A percentile compares a stretch with the other conserved stretches of the same genome.
Evolutionary conservation across 1,140 invertebrate species (phyloP).

Genomic region (Pteromalus puparum): DNA sequence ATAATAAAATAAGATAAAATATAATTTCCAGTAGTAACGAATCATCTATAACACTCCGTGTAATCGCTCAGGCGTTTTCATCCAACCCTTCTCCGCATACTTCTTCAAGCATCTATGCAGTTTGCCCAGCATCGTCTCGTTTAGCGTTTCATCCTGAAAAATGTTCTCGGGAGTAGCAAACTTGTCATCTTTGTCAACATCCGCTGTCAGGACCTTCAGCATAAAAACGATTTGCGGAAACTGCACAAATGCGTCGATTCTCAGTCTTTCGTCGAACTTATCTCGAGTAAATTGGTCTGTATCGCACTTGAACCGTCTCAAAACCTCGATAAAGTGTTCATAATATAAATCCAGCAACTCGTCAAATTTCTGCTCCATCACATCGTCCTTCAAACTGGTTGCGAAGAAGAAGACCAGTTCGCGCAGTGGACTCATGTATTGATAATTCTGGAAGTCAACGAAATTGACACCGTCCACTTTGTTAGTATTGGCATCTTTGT

Average conservation of each 20-base stretch:
- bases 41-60: too few species aligned
- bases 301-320: slow-evolving; percentile 63
- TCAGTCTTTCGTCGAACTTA: slow-evolving; percentile 57
- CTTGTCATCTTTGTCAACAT: slow-evolving; percentile 52
- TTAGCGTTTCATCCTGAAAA: slow-evolving; percentile 31
- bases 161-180: neutral
- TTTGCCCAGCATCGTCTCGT: slow-evolving; percentile 19
- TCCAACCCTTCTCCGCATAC: slow-evolving; percentile 49
- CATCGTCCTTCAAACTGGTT: slow-evolving; percentile 72
- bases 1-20: too few species aligned
- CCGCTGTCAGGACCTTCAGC: slow-evolving; percentile 64
- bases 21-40: too few species aligned
- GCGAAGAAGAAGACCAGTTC: slow-evolving; percentile 79
- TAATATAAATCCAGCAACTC: slow-evolving; percentile 76
- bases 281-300: slow-evolving; percentile 54
- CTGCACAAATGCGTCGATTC: slow-evolving; percentile 56
- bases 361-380: slow-evolving; percentile 73
- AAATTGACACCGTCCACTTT: slow-evolving; percentile 76
- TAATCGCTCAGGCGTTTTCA: neutral
- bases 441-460: slow-evolving; percentile 79
- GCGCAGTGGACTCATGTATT: slow-evolving; percentile 74
- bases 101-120: slow-evolving; percentile 43
- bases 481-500: slow-evolving; percentile 58
- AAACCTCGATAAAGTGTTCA: slow-evolving; percentile 70
- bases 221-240: slow-evolving; percentile 66